Conservation (phyloP, 1,140 invertebrate genomes). For the Magallana gigas region DNA sequence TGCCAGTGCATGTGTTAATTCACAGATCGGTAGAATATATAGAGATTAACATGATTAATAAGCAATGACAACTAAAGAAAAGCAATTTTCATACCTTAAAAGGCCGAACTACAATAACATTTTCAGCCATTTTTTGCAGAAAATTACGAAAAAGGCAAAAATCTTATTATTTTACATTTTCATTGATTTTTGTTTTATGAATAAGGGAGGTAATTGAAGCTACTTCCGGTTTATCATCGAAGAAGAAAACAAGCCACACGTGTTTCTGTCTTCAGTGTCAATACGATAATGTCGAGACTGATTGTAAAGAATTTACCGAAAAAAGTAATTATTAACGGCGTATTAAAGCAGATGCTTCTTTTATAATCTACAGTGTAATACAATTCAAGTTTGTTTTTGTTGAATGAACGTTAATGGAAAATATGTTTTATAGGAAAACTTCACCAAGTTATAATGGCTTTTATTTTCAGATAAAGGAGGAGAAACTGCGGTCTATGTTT, state of each 20-base stretch:
- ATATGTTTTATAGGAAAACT: no score
- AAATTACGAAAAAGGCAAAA: not conserved
- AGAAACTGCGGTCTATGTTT: conserved; percentile 88
- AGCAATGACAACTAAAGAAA: not conserved
- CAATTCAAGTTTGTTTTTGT: no score
- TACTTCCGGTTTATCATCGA: conserved; percentile 45
- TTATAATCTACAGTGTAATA: no score
- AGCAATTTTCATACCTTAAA: conserved; percentile 34
- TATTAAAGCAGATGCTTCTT: no score
- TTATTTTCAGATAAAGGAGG: conserved; percentile 86
- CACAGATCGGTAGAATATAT: no score
- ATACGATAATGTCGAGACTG: not conserved
- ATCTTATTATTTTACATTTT: not conserved
- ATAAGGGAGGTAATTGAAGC: conserved; percentile 26
- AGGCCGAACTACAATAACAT: conserved; percentile 24
- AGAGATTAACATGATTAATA: no score
- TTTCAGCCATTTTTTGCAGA: conserved; percentile 36
- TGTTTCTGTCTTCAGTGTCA: not conserved
- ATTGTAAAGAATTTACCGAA: conserved; percentile 15
- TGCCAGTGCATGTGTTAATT: no score
- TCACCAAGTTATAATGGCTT: not conserved
- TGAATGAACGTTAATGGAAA: no score
- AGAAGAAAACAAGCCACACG: conserved; percentile 4
- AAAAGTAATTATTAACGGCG: not conserved
- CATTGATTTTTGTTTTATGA: not conserved